A percentile compares a stretch with the other conserved stretches of the same genome.
Evolutionary conservation across 2,888 invertebrate species (phyloP).

Genomic region (Drosophila pseudotakahashii): DNA sequence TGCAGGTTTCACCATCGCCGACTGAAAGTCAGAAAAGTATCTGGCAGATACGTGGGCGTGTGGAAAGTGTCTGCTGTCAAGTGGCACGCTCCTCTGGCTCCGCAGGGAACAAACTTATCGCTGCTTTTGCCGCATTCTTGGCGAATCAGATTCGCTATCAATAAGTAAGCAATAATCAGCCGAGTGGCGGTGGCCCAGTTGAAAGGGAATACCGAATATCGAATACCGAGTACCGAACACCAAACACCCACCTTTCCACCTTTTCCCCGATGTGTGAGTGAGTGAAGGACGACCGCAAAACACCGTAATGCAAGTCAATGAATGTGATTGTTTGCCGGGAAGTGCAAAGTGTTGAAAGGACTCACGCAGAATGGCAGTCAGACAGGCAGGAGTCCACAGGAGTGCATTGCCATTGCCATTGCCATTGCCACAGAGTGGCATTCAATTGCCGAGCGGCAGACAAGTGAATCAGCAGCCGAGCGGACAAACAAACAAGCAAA

Average conservation of each 20-base stretch:
- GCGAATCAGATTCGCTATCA: constrained; percentile 66
- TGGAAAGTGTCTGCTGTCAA: constrained; percentile 19
- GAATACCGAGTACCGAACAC: too few species aligned
- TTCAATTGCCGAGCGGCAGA: constrained; percentile 42
- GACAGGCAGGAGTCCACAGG: constrained; percentile 8
- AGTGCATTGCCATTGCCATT: constrained; percentile 17
- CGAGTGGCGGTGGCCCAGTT: constrained; percentile 32
- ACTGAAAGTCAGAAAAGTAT: constrained; percentile 15
- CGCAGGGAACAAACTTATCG: constrained; percentile 39
- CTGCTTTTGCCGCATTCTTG: constrained; percentile 37
- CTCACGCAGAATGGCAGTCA: constrained; percentile 24
- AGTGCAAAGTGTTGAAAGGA: constrained; percentile 55
- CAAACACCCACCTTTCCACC: background rate
- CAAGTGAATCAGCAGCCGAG: constrained; percentile 43
- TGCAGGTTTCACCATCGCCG: background rate
- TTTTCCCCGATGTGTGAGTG: constrained; percentile 1
- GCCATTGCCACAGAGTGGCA: constrained; percentile 25
- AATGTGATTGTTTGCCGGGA: constrained; percentile 63
- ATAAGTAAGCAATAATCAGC: constrained; percentile 70
- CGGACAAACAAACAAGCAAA: constrained; percentile 38
- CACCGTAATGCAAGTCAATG: constrained; percentile 55
- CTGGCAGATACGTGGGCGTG: constrained; percentile 4
- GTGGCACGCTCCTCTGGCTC: constrained; percentile 52
- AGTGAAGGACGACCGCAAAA: constrained; percentile 7
- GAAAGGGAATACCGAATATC: constrained; percentile 8